Evolutionary conservation across 2,113 vertebrate genomes (phyloP), one percentile per base, ranked within the genome.

Genomic region (Upupa epops): DNA sequence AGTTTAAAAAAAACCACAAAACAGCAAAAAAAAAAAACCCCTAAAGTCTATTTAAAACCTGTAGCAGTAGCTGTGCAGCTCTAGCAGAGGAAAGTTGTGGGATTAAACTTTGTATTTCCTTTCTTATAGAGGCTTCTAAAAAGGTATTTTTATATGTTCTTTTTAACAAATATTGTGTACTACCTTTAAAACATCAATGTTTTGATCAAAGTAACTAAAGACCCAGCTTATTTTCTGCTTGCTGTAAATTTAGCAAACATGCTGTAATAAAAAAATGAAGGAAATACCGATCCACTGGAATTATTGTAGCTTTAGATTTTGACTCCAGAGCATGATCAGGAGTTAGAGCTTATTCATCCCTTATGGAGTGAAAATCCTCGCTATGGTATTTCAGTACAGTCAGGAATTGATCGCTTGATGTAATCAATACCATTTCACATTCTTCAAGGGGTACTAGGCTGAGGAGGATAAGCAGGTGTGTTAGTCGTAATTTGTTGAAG

Each of bases 111-210:
- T 98, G 97, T 98, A 98, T 98, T 98, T 98, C 97, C 97, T 98
- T 98, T 98, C 97, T 97, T 98, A 98, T 97, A 97, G 97, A 98
- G 95, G 98, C 97, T 97, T 98, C 97, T 97, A 97, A 97, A 98
- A 98, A 97, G 96, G 97, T 98, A 98, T 98, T 98, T 98, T 98
- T 98, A 97, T 98, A 97, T 98, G 97, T 98, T 98, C 96, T 98
- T 98, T 98, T 97, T 97, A 97, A 98, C 96, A 95, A 97, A 97
- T 98, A 97, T 96, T 97, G 97, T 98, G 97, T 98, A 98, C 97
- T 96, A 97, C 97, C 97, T 97, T 98, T 97, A 96, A 98, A 96
- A 98, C 96, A 98, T 97, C 92, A 51, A 96, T 98, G 97, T 97
- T 98, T 97, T 97, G 97, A 97, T 97, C 96, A 97, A 97, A 97